These are phyloP conservation scores for Decapterus maruadsi DNA, from an alignment of 2,797 vertebrate species.

Conservation along the genomic window DNA sequence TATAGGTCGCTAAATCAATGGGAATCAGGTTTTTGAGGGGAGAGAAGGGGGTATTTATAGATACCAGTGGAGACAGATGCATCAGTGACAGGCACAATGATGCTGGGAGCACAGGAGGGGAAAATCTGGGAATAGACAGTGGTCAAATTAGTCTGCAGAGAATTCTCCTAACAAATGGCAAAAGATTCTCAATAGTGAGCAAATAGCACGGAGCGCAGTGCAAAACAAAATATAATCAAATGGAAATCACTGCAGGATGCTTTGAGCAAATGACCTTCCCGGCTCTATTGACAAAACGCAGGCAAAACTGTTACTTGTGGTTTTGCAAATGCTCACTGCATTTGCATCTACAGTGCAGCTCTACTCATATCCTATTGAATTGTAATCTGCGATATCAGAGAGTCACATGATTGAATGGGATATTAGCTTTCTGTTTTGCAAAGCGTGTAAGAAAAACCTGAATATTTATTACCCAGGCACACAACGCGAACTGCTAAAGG, in stretches of 20 bases:
- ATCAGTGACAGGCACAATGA: slow-evolving; percentile 78
- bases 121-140: slow-evolving; percentile 57
- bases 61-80: slow-evolving; percentile 79
- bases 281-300: slow-evolving; percentile 64
- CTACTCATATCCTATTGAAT: slow-evolving; percentile 65
- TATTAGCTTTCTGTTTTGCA: slow-evolving; percentile 63
- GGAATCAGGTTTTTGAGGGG: slow-evolving; percentile 87
- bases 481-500: slow-evolving; percentile 5
- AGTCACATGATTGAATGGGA: slow-evolving; percentile 55
- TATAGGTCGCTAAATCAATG: slow-evolving; percentile 90
- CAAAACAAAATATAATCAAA: slow-evolving; percentile 75
- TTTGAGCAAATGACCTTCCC: slow-evolving; percentile 75
- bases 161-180: slow-evolving; percentile 68
- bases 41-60: slow-evolving; percentile 85
- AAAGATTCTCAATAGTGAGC: slow-evolving; percentile 59
- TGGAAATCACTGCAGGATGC: slow-evolving; percentile 72
- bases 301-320: slow-evolving; percentile 50
- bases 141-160: slow-evolving; percentile 72
- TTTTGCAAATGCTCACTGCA: slow-evolving; percentile 46
- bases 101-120: slow-evolving; percentile 56
- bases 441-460: slow-evolving; percentile 48
- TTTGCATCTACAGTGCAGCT: slow-evolving; percentile 69
- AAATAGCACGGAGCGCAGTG: slow-evolving; percentile 39
- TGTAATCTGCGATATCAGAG: slow-evolving; percentile 65
- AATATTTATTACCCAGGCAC: slow-evolving; percentile 44